Base-by-base conservation (phyloP, 2,113 vertebrate genomes). In the Tichodroma muraria region DNA sequence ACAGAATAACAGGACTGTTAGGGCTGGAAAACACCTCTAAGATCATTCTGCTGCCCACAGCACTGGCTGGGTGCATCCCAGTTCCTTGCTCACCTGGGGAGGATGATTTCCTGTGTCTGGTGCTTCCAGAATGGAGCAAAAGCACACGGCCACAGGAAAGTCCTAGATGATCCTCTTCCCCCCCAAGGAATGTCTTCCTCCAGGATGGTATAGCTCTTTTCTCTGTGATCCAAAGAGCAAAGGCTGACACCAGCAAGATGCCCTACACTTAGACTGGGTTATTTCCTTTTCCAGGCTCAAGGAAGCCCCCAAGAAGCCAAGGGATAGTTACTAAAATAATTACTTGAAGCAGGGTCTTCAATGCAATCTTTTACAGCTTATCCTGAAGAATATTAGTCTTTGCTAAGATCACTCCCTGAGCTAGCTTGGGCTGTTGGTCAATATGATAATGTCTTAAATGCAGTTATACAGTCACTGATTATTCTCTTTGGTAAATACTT, bases 401-500 rank as follows among this genome's bases (percentile, higher is more conserved):
- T 31, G 56, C 25, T 68, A 40, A 83, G 9, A 52, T 60, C 25
- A n/a, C 24, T 44, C 37, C 13, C 33, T 63, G 45, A 91, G 59
- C 63, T 75, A 66, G 27, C 59, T 47, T 49, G 31, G 11, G 22
- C 38, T 66, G 22, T 35, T 12, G 40, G 70, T 80, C 84, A 64
- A 38, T 73, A 20, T 21, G 52, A 11, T n/a, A 65, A 73, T 30
- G 14, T 40, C 56, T 42, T 42, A 63, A 83, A 69, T 8, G 60
- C 79, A 85, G 79, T 75, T 89, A 78, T 15, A 28, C 82, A 80
- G 45, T 85, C 35, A 6, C 44, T 78, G 85, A 40, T 88, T 83
- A 45, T 71, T 93, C 44, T 93, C 52, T 78, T 83, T 88, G 37
- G 65, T 75, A 91, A 91, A 88, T 72, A 93, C 53, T 93, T 94